These are phyloP conservation scores for Xenopus borealis DNA, from an alignment of 2,113 vertebrate species.

Conservation along the genomic window DNA sequence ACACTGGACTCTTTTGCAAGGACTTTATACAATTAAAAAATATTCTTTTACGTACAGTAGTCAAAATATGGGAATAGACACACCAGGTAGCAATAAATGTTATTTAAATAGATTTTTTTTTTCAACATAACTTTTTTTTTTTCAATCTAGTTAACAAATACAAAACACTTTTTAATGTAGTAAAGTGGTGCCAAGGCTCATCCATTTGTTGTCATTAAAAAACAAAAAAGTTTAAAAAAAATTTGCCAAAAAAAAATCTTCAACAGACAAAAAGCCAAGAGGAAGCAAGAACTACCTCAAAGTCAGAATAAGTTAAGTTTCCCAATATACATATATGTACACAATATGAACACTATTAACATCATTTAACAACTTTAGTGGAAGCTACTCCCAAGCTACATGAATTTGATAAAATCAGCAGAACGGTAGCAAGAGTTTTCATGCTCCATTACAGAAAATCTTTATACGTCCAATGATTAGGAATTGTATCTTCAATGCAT, in stretches of 20 bases:
- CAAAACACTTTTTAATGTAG: slow-evolving; percentile 56
- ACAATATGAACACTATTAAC: slow-evolving; percentile 69
- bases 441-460: slow-evolving; percentile 57
- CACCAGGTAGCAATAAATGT: slow-evolving; percentile 54
- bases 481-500: slow-evolving; percentile 71
- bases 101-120: slow-evolving; percentile 45
- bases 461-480: slow-evolving; percentile 68
- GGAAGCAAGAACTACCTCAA: slow-evolving; percentile 58
- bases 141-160: slow-evolving; percentile 55
- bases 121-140: slow-evolving; percentile 55
- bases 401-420: slow-evolving; percentile 60
- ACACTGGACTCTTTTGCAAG: slow-evolving; percentile 28
- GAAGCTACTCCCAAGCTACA: slow-evolving; percentile 61
- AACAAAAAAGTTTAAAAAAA: slow-evolving; percentile 50
- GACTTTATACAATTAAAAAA: slow-evolving; percentile 32
- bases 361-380: slow-evolving; percentile 64
- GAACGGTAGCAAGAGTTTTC: slow-evolving; percentile 66
- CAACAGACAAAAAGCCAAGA: slow-evolving; percentile 50
- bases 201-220: neutral
- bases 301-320: slow-evolving; percentile 74
- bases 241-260: slow-evolving; percentile 42
- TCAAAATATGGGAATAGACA: slow-evolving; percentile 37
- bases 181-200: slow-evolving; percentile 62
- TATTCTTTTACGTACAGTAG: slow-evolving; percentile 35
- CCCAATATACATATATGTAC: slow-evolving; percentile 74